Evolutionary conservation across 1,140 invertebrate genomes (phyloP).

Genomic region (Papilio aristodemus): DNA sequence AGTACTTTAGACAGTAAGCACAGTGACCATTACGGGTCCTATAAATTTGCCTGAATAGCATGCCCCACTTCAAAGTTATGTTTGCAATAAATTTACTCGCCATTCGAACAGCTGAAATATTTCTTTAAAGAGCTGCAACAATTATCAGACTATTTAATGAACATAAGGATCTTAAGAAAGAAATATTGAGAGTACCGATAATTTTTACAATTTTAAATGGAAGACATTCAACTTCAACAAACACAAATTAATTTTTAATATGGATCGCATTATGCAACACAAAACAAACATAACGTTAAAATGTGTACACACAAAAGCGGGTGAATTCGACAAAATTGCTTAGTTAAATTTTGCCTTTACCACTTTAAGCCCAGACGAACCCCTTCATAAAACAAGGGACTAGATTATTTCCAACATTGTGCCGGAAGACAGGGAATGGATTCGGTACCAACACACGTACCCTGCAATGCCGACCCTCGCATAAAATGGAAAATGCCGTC

Average conservation of each 20-base stretch:
- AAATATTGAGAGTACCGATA: not conserved
- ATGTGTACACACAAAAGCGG: not conserved
- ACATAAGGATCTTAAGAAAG: constrained; percentile 12
- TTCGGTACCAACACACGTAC: constrained; percentile 66
- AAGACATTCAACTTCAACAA: too few species aligned
- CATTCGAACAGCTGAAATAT: constrained; percentile 20
- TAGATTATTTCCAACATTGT: constrained; percentile 70
- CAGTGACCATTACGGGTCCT: constrained; percentile 7
- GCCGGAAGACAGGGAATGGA: constrained; percentile 69
- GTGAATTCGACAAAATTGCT: constrained; percentile 31
- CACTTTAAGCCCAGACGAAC: constrained; percentile 49
- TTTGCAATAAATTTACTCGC: constrained; percentile 25
- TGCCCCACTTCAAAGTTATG: constrained; percentile 22
- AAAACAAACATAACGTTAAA: constrained; percentile 33
- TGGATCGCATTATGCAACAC: not conserved
- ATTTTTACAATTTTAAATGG: not conserved
- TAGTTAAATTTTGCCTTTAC: constrained; percentile 34
- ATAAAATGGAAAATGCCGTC: constrained; percentile 70
- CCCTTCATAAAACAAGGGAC: constrained; percentile 60
- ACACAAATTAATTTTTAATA: not conserved
- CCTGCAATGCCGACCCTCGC: constrained; percentile 58
- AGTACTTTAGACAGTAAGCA: not conserved
- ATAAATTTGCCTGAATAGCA: constrained; percentile 25
- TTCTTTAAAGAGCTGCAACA: constrained; percentile 18
- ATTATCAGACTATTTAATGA: not conserved